These are phyloP conservation scores for Lymantria monacha DNA, from an alignment of 2,888 invertebrate genomes.

Conservation along the genomic window DNA sequence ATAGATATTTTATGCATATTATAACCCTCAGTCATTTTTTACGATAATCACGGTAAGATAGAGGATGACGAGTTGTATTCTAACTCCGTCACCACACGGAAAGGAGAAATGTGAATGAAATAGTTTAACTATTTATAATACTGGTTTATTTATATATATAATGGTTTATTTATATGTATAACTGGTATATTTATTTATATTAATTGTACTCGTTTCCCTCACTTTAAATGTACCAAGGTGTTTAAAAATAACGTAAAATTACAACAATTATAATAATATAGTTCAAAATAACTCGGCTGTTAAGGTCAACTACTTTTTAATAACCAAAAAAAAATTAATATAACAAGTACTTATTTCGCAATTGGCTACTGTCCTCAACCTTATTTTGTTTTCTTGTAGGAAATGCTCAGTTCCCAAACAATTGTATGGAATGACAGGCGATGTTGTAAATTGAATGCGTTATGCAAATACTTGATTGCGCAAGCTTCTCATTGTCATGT, in stretches of 20 bases:
- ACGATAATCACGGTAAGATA: too few species aligned
- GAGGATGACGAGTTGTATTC: too few species aligned
- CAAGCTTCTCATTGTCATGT: constrained; percentile 24
- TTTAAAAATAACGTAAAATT: constrained; percentile 42
- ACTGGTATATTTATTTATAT: too few species aligned
- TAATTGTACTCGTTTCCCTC: too few species aligned
- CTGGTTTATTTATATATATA: too few species aligned
- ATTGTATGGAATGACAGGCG: constrained; percentile 22
- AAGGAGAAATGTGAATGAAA: too few species aligned
- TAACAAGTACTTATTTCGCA: constrained; percentile 37
- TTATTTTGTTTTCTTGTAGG: constrained; percentile 46
- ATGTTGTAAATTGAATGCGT: constrained; percentile 37
- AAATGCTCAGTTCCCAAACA: constrained; percentile 28
- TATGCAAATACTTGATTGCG: constrained; percentile 34
- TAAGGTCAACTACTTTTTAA: constrained; percentile 49
- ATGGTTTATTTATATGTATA: too few species aligned
- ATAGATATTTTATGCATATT: too few species aligned
- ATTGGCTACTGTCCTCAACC: constrained; percentile 52
- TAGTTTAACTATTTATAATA: too few species aligned
- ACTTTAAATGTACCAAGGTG: constrained; percentile 31
- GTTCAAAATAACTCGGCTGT: constrained; percentile 32
- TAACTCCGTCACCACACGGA: too few species aligned
- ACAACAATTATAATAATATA: constrained; percentile 50
- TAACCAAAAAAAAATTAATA: constrained; percentile 41
- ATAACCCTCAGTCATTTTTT: too few species aligned